These are phyloP conservation scores for Falco cherrug DNA, from an alignment of 2,797 vertebrate genomes.

Conservation along the genomic window DNA sequence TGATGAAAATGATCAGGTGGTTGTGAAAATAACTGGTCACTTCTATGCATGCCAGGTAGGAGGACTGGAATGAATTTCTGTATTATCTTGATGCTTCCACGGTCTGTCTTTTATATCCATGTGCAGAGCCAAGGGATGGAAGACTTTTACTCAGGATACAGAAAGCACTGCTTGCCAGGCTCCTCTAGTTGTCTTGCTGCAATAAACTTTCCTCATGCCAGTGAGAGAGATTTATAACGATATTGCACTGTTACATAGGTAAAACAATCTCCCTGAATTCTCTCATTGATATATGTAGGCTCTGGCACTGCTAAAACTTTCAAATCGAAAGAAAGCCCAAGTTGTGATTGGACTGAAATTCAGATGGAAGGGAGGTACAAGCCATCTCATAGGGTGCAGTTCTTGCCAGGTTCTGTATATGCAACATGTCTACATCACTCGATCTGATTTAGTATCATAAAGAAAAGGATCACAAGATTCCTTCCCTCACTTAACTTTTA, in stretches of 20 bases:
- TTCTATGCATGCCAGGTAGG: slow-evolving; percentile 99
- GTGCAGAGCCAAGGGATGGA: neutral
- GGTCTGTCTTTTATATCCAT: neutral
- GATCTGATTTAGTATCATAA: neutral
- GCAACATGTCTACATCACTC: neutral
- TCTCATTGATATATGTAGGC: neutral
- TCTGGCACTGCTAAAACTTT: neutral
- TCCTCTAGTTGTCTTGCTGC: neutral
- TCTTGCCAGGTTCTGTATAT: no score
- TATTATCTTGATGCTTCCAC: neutral
- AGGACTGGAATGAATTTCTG: neutral
- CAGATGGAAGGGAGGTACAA: neutral
- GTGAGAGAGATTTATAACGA: neutral
- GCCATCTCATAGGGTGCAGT: neutral
- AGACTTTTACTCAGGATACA: neutral
- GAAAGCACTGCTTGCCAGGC: neutral
- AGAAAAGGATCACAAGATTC: neutral
- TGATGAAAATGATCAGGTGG: slow-evolving; percentile 97
- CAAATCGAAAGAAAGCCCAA: neutral
- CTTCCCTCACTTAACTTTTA: neutral
- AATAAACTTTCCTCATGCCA: neutral
- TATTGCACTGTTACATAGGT: neutral
- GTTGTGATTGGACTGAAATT: neutral
- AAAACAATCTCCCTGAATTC: neutral
- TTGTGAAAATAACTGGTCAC: slow-evolving; percentile 98